phyloP scores from a whole-genome alignment of 2,888 invertebrate genomes.

The Amphipyra berbera region DNA sequence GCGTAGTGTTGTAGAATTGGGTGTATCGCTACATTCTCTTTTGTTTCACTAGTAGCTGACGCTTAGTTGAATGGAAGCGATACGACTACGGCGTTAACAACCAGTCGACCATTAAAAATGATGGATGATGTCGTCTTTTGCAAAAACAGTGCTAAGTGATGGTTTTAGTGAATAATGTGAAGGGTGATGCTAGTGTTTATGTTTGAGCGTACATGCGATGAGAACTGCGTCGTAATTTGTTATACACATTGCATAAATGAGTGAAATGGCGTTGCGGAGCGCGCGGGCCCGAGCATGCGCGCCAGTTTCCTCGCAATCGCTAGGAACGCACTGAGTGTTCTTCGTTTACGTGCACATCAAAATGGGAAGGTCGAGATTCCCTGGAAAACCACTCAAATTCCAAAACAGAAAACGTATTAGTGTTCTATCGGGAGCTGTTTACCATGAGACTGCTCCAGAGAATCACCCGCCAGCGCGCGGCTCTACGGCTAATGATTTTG shows the following conservation, averaged over 20 bases:
- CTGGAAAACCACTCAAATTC: conserved; percentile 96
- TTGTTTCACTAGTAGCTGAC: conserved; percentile 85
- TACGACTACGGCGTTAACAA: conserved; percentile 83
- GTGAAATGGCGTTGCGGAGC: conserved; percentile 89
- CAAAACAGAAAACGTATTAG: conserved; percentile 96
- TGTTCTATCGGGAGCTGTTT: conserved; percentile 92
- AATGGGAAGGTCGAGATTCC: conserved; percentile 96
- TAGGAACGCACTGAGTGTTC: conserved; percentile 89
- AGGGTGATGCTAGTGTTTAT: conserved; percentile 83
- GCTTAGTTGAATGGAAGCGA: conserved; percentile 88
- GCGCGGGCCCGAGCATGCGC: conserved; percentile 90
- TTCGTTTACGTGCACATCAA: conserved; percentile 90
- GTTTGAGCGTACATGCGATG: conserved; percentile 80
- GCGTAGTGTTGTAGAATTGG: conserved; percentile 77
- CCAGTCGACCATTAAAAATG: conserved; percentile 87
- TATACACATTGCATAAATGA: conserved; percentile 88
- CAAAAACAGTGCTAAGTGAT: conserved; percentile 86
- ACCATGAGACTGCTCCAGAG: conserved; percentile 86
- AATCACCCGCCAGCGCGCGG: conserved; percentile 84
- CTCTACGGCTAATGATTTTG: conserved; percentile 83
- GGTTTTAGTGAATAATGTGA: conserved; percentile 85
- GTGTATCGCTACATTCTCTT: conserved; percentile 86
- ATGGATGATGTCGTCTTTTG: conserved; percentile 87
- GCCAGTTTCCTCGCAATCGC: conserved; percentile 86
- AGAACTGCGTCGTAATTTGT: conserved; percentile 88